Evolutionary conservation across 2,113 vertebrate genomes (phyloP).

Genomic region (Oreochromis aureus): DNA sequence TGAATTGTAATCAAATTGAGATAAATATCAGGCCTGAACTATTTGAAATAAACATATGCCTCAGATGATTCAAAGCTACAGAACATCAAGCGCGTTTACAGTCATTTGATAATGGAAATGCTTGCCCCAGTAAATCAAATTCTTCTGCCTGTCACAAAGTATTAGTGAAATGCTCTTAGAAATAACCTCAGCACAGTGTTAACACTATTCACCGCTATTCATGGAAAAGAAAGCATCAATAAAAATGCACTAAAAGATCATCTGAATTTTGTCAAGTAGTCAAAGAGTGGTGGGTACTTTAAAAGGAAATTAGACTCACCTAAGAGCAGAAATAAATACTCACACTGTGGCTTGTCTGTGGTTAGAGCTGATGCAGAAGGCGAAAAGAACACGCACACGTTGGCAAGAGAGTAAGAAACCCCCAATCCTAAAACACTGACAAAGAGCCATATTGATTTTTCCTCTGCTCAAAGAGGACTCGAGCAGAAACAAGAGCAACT

Average conservation of each 20-base stretch:
- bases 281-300: background rate
- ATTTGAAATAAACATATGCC: background rate
- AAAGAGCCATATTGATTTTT: conserved; percentile 54
- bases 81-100: background rate
- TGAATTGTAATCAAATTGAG: background rate
- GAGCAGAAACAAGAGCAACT: conserved; percentile 36
- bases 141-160: background rate
- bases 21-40: background rate
- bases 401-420: conserved; percentile 9
- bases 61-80: background rate
- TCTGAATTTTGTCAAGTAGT: background rate
- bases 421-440: conserved; percentile 32
- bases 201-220: background rate
- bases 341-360: conserved; percentile 9
- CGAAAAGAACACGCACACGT: background rate
- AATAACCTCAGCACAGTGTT: background rate
- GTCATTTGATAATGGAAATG: background rate
- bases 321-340: conserved; percentile 12
- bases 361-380: background rate
- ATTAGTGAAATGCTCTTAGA: background rate
- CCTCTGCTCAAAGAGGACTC: conserved; percentile 19
- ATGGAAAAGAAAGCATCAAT: background rate
- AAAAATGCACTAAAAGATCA: background rate
- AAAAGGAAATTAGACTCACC: background rate
- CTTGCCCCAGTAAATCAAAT: background rate